phyloP scores from a whole-genome alignment of 2,113 vertebrate genomes.

The Psilopsiagon aurifrons region DNA sequence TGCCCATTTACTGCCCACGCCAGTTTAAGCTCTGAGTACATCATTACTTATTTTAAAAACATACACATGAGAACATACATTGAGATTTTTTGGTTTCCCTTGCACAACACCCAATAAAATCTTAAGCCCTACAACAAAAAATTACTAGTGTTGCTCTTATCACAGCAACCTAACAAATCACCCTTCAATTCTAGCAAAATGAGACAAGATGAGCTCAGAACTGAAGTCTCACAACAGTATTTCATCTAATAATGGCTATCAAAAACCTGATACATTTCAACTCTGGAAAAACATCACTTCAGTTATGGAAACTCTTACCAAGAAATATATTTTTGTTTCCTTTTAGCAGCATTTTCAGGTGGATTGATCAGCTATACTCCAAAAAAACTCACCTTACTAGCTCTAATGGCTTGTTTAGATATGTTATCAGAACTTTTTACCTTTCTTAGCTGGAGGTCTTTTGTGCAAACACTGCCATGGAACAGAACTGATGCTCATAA shows the following conservation, averaged over 20 bases:
- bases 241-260: slow-evolving; percentile 61
- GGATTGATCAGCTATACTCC: slow-evolving; percentile 1
- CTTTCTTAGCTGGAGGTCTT: not conserved
- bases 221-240: slow-evolving; percentile 26
- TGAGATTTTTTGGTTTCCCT: slow-evolving; percentile 43
- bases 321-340: slow-evolving; percentile 47
- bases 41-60: not conserved
- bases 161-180: slow-evolving; percentile 54
- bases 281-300: slow-evolving; percentile 44
- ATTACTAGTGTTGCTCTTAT: slow-evolving; percentile 18
- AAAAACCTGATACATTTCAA: slow-evolving; percentile 37
- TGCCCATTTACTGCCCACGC: not conserved
- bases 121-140: slow-evolving; percentile 38
- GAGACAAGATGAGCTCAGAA: slow-evolving; percentile 54
- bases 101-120: slow-evolving; percentile 30
- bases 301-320: slow-evolving; percentile 17
- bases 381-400: not conserved
- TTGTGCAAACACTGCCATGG: not conserved
- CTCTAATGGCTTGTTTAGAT: not conserved
- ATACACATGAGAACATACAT: not conserved
- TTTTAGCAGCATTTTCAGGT: slow-evolving; percentile 48
- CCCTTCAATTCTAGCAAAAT: slow-evolving; percentile 59
- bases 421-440: not conserved
- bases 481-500: not conserved
- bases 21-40: not conserved